These are phyloP conservation scores for Sarcophaga caerulescens DNA, from an alignment of 2,888 invertebrate genomes.

Conservation along the genomic window DNA sequence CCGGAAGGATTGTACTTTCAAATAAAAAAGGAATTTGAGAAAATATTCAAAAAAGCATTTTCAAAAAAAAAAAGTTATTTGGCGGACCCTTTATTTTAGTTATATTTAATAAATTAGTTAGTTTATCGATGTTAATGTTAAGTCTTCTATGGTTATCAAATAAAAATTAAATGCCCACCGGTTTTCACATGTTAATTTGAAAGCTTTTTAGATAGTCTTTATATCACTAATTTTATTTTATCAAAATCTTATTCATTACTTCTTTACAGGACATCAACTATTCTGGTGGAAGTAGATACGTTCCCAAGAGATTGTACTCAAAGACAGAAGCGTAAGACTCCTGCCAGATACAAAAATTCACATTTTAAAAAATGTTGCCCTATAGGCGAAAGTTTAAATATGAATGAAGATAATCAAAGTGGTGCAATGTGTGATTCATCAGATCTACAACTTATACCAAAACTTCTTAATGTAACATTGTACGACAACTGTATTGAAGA, in stretches of 20 bases:
- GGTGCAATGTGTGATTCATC: conserved; percentile 73
- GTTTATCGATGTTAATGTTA: too few relatives aligned
- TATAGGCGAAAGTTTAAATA: conserved; percentile 76
- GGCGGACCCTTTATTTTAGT: too few relatives aligned
- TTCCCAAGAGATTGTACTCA: conserved; percentile 75
- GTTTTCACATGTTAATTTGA: too few relatives aligned
- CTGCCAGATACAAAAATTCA: conserved; percentile 74
- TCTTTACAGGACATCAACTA: not conserved
- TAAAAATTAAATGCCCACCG: too few relatives aligned
- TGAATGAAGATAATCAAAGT: conserved; percentile 74
- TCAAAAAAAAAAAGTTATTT: too few relatives aligned
- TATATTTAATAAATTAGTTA: too few relatives aligned
- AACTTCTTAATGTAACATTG: conserved; percentile 76
- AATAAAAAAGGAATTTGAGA: too few relatives aligned
- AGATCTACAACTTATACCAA: conserved; percentile 71
- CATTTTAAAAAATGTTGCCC: conserved; percentile 81
- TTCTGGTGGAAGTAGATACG: not conserved
- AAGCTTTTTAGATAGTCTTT: too few relatives aligned
- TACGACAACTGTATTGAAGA: conserved; percentile 80
- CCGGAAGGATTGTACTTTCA: too few relatives aligned
- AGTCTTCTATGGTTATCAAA: too few relatives aligned
- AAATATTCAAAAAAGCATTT: too few relatives aligned
- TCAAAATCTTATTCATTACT: not conserved
- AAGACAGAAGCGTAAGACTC: conserved; percentile 73
- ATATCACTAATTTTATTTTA: too few relatives aligned